A percentile compares a stretch with the other conserved stretches of the same genome.
phyloP scores from a whole-genome alignment of 2,888 invertebrate genomes.

The Chydorus sphaericus region DNA sequence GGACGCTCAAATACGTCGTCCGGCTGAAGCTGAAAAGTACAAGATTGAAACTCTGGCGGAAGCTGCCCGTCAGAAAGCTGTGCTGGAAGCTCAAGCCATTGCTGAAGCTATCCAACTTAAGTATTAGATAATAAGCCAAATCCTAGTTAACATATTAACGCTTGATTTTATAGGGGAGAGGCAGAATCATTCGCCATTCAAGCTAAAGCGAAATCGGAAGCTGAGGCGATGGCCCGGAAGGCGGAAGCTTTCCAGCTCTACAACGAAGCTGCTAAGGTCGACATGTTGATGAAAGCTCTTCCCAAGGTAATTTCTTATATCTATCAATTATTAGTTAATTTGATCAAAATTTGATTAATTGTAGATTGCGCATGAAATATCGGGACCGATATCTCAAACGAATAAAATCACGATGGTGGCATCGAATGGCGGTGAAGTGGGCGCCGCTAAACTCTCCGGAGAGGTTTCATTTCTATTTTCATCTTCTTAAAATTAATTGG shows the following conservation, averaged over 20 bases:
- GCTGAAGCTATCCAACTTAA: slow-evolving; percentile 74
- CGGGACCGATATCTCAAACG: slow-evolving; percentile 83
- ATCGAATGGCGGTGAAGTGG: slow-evolving; percentile 76
- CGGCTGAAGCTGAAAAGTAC: slow-evolving; percentile 89
- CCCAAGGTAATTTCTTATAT: slow-evolving; percentile 82
- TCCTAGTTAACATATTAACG: too few species aligned
- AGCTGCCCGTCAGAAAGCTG: slow-evolving; percentile 69
- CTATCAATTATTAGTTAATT: not conserved
- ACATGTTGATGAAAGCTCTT: slow-evolving; percentile 88
- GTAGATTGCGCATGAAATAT: slow-evolving; percentile 89
- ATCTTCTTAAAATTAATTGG: too few species aligned
- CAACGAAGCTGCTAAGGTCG: slow-evolving; percentile 86
- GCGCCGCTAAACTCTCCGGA: slow-evolving; percentile 84
- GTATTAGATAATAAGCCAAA: not conserved
- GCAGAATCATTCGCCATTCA: slow-evolving; percentile 74
- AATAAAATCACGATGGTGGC: slow-evolving; percentile 96
- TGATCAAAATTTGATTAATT: not conserved
- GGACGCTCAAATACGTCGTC: slow-evolving; percentile 81
- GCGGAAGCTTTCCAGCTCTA: slow-evolving; percentile 96
- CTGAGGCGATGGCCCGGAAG: slow-evolving; percentile 92
- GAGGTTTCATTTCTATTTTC: too few species aligned
- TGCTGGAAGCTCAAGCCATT: slow-evolving; percentile 89
- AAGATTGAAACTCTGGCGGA: slow-evolving; percentile 83
- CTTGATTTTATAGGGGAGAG: slow-evolving; percentile 41
- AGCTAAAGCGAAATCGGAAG: slow-evolving; percentile 88